These are phyloP conservation scores for Rhinatrema bivittatum DNA, from an alignment of 2,797 vertebrate species.

Conservation along the genomic window DNA sequence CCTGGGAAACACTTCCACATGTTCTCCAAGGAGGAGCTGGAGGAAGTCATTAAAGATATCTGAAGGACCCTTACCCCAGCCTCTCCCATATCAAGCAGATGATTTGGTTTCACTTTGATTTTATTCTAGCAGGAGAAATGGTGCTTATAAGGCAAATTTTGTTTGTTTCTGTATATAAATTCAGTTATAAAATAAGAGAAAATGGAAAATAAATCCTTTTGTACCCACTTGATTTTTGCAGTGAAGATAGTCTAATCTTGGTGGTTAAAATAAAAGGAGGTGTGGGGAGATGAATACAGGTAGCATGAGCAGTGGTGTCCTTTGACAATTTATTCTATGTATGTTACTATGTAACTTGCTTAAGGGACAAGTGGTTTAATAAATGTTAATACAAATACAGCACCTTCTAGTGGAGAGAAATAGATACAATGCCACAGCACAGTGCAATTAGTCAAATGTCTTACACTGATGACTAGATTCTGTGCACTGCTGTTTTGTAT, in stretches of 20 bases:
- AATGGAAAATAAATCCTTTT: slow-evolving; percentile 50
- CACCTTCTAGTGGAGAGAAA: too few species aligned
- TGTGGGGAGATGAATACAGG: neutral
- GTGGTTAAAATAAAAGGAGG: too few species aligned
- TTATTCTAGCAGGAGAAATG: too few species aligned
- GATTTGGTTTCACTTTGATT: slow-evolving; percentile 19
- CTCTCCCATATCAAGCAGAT: slow-evolving; percentile 17
- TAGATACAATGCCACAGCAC: neutral
- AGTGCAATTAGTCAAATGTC: too few species aligned
- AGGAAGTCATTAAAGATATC: slow-evolving; percentile 97
- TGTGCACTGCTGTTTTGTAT: too few species aligned
- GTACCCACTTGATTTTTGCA: slow-evolving; percentile 16
- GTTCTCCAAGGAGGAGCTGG: slow-evolving; percentile 97
- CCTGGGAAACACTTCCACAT: slow-evolving; percentile 97
- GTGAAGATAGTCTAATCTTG: neutral
- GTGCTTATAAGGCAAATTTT: too few species aligned
- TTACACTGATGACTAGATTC: too few species aligned
- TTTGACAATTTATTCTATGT: too few species aligned
- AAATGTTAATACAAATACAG: too few species aligned
- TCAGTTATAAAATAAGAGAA: slow-evolving; percentile 43
- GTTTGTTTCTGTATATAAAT: slow-evolving; percentile 59
- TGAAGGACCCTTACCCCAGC: slow-evolving; percentile 42
- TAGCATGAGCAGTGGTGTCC: too few species aligned
- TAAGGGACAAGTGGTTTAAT: too few species aligned
- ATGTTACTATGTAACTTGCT: too few species aligned